phyloP scores from a whole-genome alignment of 1,140 invertebrate species.

The Lepidurus packardi region DNA sequence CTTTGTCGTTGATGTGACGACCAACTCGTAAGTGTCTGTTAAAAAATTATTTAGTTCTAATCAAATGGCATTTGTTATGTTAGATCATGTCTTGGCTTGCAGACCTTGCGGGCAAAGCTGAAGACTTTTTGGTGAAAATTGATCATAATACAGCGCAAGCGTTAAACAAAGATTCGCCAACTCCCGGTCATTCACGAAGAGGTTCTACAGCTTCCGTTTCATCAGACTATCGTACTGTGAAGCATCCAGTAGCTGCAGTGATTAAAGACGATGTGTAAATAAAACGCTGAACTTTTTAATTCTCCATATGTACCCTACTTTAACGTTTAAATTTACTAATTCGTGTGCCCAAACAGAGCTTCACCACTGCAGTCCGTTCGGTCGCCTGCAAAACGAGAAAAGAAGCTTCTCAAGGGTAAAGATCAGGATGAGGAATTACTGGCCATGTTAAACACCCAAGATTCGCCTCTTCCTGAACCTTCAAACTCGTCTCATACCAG shows the following conservation, averaged over 20 bases:
- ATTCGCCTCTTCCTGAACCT: not conserved
- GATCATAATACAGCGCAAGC: conserved; percentile 77
- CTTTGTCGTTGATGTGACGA: not conserved
- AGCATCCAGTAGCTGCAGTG: not conserved
- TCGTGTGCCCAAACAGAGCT: not conserved
- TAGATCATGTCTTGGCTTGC: conserved; percentile 71
- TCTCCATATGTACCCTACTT: too few relatives aligned
- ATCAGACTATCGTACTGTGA: not conserved
- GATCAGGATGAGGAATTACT: conserved; percentile 29
- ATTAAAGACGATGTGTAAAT: not conserved
- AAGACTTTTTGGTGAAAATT: conserved; percentile 74
- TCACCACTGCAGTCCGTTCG: conserved; percentile 25
- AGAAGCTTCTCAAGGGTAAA: conserved; percentile 26
- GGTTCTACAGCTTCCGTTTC: conserved; percentile 31
- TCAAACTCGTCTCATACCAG: not conserved
- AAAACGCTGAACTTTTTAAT: not conserved
- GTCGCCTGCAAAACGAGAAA: conserved; percentile 27
- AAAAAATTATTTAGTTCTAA: not conserved
- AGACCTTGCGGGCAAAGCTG: conserved; percentile 73
- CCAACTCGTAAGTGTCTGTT: not conserved
- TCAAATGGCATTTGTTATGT: not conserved
- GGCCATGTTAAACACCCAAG: conserved; percentile 11
- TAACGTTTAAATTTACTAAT: not conserved
- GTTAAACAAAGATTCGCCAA: conserved; percentile 37
- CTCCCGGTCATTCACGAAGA: conserved; percentile 31